phyloP scores from a whole-genome alignment of 2,797 vertebrate genomes.

The Periophthalmus magnuspinnatus region DNA sequence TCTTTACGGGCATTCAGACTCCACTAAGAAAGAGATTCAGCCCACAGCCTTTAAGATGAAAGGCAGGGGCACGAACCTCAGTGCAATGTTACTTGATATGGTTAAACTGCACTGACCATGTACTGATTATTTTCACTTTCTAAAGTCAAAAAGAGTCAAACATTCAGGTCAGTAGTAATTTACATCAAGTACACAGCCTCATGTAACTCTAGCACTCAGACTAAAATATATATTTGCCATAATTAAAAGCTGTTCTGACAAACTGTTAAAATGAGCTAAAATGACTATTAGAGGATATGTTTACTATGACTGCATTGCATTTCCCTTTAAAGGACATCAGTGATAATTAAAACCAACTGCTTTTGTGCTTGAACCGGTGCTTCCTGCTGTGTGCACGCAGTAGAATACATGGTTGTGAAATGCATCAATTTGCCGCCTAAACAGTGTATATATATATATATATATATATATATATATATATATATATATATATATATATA shows the following conservation, averaged over 20 bases:
- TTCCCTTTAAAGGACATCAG: neutral
- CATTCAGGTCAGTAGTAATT: too few species aligned
- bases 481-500: constrained; percentile 20
- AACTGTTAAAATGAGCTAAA: neutral
- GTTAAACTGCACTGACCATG: neutral
- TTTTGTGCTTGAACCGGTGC: too few species aligned
- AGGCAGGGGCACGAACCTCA: too few species aligned
- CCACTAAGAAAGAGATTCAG: too few species aligned
- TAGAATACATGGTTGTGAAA: constrained; percentile 21
- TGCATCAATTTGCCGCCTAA: constrained; percentile 13
- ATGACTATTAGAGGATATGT: too few species aligned
- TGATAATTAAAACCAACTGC: too few species aligned
- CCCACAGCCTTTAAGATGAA: too few species aligned
- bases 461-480: constrained; percentile 20
- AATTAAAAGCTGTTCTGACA: neutral
- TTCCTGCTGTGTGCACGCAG: constrained; percentile 5
- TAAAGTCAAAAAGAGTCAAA: too few species aligned
- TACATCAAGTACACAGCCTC: too few species aligned
- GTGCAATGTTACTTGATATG: too few species aligned
- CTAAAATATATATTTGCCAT: too few species aligned
- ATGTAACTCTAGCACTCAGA: too few species aligned
- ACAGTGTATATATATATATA: constrained; percentile 22
- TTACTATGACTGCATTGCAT: constrained; percentile 15
- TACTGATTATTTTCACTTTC: neutral
- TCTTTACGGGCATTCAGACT: neutral